A percentile compares a stretch with the other conserved stretches of the same genome.
phyloP scores from a whole-genome alignment of 2,888 invertebrate species.

The Hetaerina titia region DNA sequence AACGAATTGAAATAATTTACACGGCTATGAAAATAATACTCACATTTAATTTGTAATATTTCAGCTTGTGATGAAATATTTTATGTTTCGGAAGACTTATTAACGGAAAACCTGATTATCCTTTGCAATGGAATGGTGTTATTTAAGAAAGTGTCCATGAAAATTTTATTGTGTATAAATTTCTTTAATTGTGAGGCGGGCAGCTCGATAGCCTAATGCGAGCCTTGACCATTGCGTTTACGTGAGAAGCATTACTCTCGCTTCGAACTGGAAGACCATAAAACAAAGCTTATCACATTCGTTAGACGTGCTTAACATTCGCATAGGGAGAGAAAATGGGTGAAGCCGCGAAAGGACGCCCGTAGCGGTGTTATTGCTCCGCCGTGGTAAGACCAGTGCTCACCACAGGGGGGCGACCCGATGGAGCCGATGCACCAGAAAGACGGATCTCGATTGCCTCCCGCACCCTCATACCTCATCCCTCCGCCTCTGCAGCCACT shows the following conservation, averaged over 20 bases:
- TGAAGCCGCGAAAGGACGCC: constrained; percentile 32
- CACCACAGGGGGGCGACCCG: constrained; percentile 42
- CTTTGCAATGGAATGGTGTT: too few relatives aligned
- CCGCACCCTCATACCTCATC: background rate
- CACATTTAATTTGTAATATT: too few relatives aligned
- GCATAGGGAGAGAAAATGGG: constrained; percentile 2
- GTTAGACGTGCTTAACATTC: constrained; percentile 1
- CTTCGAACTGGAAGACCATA: constrained; percentile 3
- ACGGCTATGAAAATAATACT: too few relatives aligned
- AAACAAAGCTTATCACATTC: constrained; percentile 3
- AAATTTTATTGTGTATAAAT: background rate
- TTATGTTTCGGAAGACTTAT: too few relatives aligned
- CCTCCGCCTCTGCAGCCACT: background rate
- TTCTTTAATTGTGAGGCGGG: background rate
- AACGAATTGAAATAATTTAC: too few relatives aligned
- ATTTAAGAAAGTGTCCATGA: too few relatives aligned
- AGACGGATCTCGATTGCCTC: constrained; percentile 20
- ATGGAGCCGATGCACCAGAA: constrained; percentile 42
- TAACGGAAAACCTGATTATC: too few relatives aligned
- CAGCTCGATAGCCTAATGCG: constrained; percentile 1
- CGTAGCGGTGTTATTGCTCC: constrained; percentile 44
- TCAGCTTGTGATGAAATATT: too few relatives aligned
- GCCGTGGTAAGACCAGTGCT: background rate
- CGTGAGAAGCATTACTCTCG: constrained; percentile 1
- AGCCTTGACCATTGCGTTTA: background rate